Conservation (phyloP, 1,140 invertebrate species). For the Pachyrhynchus sulphureomaculatus region DNA sequence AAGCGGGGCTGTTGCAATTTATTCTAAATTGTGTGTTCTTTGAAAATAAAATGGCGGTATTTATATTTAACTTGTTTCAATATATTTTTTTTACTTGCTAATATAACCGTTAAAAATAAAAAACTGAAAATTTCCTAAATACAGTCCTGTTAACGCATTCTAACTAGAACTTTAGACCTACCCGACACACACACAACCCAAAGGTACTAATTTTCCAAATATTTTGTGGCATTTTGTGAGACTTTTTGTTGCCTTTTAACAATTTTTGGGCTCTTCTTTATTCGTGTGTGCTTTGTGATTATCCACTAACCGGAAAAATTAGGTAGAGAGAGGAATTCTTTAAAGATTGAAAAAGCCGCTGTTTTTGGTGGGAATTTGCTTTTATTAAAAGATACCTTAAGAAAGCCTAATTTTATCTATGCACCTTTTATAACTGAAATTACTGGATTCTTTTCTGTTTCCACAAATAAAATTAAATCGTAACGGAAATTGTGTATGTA, state of each 20-base stretch:
- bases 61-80: too few species aligned
- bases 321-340: constrained; percentile 6
- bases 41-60: too few species aligned
- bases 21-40: too few species aligned
- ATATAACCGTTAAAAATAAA: too few species aligned
- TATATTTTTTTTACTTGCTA: too few species aligned
- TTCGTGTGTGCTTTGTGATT: constrained; percentile 16
- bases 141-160: not conserved
- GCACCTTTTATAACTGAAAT: too few species aligned
- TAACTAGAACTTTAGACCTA: too few species aligned
- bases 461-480: too few species aligned
- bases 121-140: not conserved
- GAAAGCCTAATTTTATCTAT: too few species aligned
- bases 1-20: too few species aligned
- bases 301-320: constrained; percentile 21
- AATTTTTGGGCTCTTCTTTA: constrained; percentile 3
- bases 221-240: constrained; percentile 17
- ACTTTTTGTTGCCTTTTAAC: constrained; percentile 12
- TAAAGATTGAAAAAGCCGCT: constrained; percentile 4
- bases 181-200: not conserved
- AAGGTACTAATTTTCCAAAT: constrained; percentile 20
- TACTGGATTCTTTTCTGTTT: too few species aligned
- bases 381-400: not conserved
- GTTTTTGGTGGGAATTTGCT: not conserved
- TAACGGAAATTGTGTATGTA: too few species aligned